phyloP scores from a whole-genome alignment of 2,888 invertebrate genomes.

The Ochropleura leucogaster region DNA sequence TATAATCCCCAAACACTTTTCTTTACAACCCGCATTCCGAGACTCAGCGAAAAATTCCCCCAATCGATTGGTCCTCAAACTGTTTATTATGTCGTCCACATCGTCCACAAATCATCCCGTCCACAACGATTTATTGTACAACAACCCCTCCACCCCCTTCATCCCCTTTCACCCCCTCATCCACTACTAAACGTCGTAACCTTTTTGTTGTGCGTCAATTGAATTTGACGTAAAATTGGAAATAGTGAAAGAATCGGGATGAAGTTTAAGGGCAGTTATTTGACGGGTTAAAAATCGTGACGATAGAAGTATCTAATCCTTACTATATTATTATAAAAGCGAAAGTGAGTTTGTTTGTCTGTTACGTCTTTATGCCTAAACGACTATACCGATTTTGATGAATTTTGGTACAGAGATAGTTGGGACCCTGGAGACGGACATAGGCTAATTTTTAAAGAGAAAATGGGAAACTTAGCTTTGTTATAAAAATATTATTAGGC shows the following conservation, averaged over 20 bases:
- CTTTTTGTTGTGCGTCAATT: constrained; percentile 54
- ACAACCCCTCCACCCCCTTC: constrained; percentile 17
- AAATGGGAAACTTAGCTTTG: no score
- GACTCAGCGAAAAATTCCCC: constrained; percentile 14
- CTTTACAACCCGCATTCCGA: background rate
- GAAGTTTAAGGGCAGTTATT: constrained; percentile 1
- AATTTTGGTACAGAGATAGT: no score
- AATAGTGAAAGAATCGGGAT: constrained; percentile 19
- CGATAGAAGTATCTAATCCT: background rate
- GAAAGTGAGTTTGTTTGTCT: no score
- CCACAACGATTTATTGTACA: constrained; percentile 58
- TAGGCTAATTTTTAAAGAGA: no score
- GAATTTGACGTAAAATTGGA: constrained; percentile 54
- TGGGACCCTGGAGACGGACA: no score
- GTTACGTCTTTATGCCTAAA: no score
- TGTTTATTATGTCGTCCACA: constrained; percentile 59
- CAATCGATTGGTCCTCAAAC: constrained; percentile 36
- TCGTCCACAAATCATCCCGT: constrained; percentile 59
- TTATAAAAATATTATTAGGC: no score
- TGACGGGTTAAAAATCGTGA: background rate
- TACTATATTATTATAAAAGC: no score
- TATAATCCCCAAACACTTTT: background rate
- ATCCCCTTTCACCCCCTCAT: constrained; percentile 9
- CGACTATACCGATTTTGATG: no score
- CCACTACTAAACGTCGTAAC: constrained; percentile 46